These are phyloP conservation scores for Epinotia nisella DNA, from an alignment of 2,888 invertebrate species.

Conservation along the genomic window DNA sequence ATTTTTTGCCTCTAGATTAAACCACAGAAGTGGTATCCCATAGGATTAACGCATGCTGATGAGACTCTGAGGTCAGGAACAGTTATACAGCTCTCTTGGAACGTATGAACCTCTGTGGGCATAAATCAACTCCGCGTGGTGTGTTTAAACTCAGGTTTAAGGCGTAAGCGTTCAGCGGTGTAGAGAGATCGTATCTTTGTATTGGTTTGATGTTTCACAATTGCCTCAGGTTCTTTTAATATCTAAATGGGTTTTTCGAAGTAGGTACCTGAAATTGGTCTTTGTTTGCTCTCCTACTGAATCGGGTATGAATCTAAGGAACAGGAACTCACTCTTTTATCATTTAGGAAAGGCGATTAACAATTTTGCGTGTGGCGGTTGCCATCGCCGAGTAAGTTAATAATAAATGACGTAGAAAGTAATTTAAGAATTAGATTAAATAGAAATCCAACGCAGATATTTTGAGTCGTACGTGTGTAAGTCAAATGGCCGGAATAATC, in stretches of 20 bases:
- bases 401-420: neutral
- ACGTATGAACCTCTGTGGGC: slow-evolving; percentile 71
- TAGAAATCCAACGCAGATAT: too few species aligned
- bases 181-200: neutral
- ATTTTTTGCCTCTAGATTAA: slow-evolving; percentile 44
- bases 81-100: slow-evolving; percentile 70
- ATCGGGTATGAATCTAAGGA: neutral
- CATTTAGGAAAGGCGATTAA: neutral
- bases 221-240: neutral
- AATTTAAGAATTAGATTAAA: neutral
- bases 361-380: neutral
- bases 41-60: slow-evolving; percentile 72
- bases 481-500: too few species aligned
- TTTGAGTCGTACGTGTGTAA: too few species aligned
- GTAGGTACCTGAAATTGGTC: neutral
- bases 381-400: neutral
- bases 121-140: slow-evolving; percentile 75
- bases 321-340: too few species aligned
- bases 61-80: slow-evolving; percentile 74
- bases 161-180: slow-evolving; percentile 51
- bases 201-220: neutral
- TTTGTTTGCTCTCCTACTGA: neutral
- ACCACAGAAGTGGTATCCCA: slow-evolving; percentile 55
- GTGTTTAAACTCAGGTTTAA: slow-evolving; percentile 54
- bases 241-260: neutral